Base-by-base conservation (phyloP, 2,888 invertebrate species). In the Portevinia maculata region DNA sequence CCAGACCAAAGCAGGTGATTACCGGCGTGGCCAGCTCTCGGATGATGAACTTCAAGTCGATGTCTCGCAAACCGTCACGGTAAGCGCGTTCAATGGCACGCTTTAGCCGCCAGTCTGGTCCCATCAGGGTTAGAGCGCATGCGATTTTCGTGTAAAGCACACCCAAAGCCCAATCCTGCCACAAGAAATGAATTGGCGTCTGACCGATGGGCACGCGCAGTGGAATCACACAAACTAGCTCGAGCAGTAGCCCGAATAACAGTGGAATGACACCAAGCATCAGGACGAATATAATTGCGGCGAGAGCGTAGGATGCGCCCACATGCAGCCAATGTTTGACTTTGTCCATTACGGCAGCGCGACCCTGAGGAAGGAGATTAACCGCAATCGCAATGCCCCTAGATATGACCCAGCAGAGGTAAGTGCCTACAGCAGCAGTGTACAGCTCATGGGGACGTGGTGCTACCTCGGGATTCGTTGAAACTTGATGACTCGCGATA, bases 101-200 rank as follows among this genome's bases (percentile, higher is more conserved):
- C 65, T 98, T 95, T 87, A 99, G 92, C 89, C 95, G 94, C 96
- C 98, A 98, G 91, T 99, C 99, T 6, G 99, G 98, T 0, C 98
- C 98, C 98, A 99, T 99, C 94, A 99, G 96, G 0, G 97, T 97
- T 21, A 98, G 92, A 0, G 98, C 99, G 88, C 98, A 97, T 13
- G 98, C 96, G 70, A 99, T 99, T 92, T 99, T 99, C 1, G 98
- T 98, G 90, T 99, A 99, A 0, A 99, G 92, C 9, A 99, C 98
- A 21, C 99, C 99, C 24, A 99, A 92, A 0, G 99, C 99, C 99
- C 99, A 99, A 91, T 99, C 98, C 86, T 99, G 96, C 96, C 96
- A 96, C 57, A 96, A 93, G 89, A 96, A 97, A 70, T 96, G 92
- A 32, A 96, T 95, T 0, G 96, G 99, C 6, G 97, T 97, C 90